These are phyloP conservation scores for Dynastes maya DNA, from an alignment of 2,888 invertebrate genomes.

Conservation along the genomic window DNA sequence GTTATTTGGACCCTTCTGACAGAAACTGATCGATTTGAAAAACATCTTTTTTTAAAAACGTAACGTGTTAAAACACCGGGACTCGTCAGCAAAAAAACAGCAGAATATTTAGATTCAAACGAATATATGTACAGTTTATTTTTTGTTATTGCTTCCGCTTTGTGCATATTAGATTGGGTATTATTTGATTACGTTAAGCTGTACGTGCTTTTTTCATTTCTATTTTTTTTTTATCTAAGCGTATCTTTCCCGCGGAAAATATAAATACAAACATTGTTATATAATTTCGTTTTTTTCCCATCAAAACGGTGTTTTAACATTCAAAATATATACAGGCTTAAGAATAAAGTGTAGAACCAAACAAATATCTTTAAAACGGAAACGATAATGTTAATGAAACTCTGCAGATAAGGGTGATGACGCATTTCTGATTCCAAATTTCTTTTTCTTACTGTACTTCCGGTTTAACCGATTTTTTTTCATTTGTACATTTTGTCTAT, in stretches of 20 bases:
- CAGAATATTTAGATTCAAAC: neutral
- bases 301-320: slow-evolving; percentile 62
- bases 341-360: too few species aligned
- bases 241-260: slow-evolving; percentile 60
- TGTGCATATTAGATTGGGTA: neutral
- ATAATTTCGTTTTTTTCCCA: neutral
- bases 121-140: neutral
- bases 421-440: too few species aligned
- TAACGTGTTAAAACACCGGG: slow-evolving; percentile 62
- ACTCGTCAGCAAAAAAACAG: neutral
- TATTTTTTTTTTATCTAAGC: slow-evolving; percentile 54
- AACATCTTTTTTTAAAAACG: slow-evolving; percentile 1
- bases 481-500: too few species aligned
- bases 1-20: slow-evolving; percentile 67
- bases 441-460: too few species aligned
- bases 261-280: neutral
- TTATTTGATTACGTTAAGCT: neutral
- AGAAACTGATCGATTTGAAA: slow-evolving; percentile 56
- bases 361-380: too few species aligned
- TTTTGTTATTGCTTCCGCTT: neutral
- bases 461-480: too few species aligned
- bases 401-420: too few species aligned
- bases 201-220: neutral
- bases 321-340: slow-evolving; percentile 38
- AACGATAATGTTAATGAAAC: too few species aligned